These are phyloP conservation scores for Lerema accius DNA, from an alignment of 1,140 invertebrate genomes.

Conservation along the genomic window DNA sequence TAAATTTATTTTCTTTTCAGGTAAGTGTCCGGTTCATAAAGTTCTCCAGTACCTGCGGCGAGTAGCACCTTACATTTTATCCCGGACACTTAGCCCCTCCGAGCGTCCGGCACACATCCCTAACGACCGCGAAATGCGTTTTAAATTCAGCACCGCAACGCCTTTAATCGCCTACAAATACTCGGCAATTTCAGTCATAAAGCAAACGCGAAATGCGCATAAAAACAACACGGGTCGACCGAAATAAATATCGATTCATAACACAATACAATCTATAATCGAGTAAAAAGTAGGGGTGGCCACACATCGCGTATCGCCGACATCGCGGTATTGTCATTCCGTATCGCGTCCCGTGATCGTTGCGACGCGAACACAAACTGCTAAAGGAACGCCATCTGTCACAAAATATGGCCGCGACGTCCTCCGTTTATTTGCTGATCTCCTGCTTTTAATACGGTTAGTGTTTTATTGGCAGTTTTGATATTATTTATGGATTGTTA, in stretches of 20 bases:
- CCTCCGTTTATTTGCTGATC: background rate
- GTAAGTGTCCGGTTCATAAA: constrained; percentile 41
- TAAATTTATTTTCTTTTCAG: constrained; percentile 44
- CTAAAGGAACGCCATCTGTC: constrained; percentile 54
- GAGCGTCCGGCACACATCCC: constrained; percentile 46
- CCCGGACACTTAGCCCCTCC: constrained; percentile 29
- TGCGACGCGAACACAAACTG: constrained; percentile 47
- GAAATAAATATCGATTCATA: constrained; percentile 77
- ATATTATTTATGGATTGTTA: constrained; percentile 14
- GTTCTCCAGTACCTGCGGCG: background rate
- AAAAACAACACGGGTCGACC: constrained; percentile 63
- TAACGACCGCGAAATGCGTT: constrained; percentile 69
- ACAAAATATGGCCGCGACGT: constrained; percentile 36
- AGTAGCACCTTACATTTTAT: background rate
- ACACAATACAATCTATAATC: constrained; percentile 78
- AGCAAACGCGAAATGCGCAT: constrained; percentile 54
- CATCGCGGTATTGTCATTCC: constrained; percentile 70
- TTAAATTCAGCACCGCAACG: constrained; percentile 57
- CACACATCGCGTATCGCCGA: constrained; percentile 63
- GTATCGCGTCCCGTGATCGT: constrained; percentile 59
- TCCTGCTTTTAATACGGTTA: constrained; percentile 12
- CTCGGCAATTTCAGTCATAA: constrained; percentile 54
- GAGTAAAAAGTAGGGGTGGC: constrained; percentile 70
- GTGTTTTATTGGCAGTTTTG: constrained; percentile 22
- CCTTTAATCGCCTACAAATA: constrained; percentile 55